Evolutionary conservation across 2,888 invertebrate species (phyloP).

Genomic region (Syritta pipiens): DNA sequence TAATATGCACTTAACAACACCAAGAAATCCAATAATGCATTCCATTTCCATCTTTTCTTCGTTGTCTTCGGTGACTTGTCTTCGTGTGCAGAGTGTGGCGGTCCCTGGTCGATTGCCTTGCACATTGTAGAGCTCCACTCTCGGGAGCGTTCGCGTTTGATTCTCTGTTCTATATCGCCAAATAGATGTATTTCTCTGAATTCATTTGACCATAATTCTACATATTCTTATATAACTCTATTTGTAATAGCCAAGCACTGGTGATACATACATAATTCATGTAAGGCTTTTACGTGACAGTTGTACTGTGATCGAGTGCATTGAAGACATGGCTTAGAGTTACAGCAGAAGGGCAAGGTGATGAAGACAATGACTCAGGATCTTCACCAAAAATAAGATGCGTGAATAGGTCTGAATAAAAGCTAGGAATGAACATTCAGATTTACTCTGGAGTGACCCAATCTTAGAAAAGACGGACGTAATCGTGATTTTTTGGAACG

Average conservation of each 20-base stretch:
- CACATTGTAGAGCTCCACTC: conserved; percentile 1
- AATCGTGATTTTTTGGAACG: no score
- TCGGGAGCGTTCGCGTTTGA: conserved; percentile 3
- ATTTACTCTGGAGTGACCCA: no score
- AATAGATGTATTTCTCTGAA: conserved; percentile 53
- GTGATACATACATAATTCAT: conserved; percentile 52
- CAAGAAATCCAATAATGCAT: conserved; percentile 69
- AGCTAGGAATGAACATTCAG: no score
- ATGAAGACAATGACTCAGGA: no score
- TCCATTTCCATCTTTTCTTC: conserved; percentile 63
- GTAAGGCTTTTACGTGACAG: conserved; percentile 26
- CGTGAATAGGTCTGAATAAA: no score
- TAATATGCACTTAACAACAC: conserved; percentile 70
- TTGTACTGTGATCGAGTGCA: conserved; percentile 6
- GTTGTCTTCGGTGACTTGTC: conserved; percentile 1
- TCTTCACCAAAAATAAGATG: no score
- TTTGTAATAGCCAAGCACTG: conserved; percentile 46
- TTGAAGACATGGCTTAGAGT: no score
- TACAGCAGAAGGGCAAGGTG: no score
- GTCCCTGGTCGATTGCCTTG: conserved; percentile 8
- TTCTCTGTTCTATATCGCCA: conserved; percentile 51
- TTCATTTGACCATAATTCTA: conserved; percentile 68
- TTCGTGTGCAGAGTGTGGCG: conserved; percentile 2
- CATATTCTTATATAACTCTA: conserved; percentile 66
- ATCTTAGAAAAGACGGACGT: no score